These are phyloP conservation scores for Amiota minor DNA, from an alignment of 2,888 invertebrate genomes.

Conservation along the genomic window DNA sequence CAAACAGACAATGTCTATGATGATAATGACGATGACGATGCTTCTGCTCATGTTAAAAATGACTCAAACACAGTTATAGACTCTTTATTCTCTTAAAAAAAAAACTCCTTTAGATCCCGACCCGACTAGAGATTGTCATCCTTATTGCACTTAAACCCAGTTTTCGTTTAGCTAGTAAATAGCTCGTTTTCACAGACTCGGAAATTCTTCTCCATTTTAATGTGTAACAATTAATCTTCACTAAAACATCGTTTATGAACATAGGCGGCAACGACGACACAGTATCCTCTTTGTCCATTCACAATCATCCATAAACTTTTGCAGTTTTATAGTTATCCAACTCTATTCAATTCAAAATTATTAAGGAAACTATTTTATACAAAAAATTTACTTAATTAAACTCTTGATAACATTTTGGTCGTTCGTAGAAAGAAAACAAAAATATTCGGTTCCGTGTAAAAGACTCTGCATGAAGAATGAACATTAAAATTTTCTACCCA, in stretches of 20 bases:
- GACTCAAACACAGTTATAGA: not conserved
- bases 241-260: slow-evolving; percentile 54
- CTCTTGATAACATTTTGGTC: no score
- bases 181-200: slow-evolving; percentile 68
- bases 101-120: not conserved
- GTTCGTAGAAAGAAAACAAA: no score
- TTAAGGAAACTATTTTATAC: no score
- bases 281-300: no score
- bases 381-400: no score
- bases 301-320: no score
- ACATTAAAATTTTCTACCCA: no score
- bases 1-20: not conserved
- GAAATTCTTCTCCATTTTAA: slow-evolving; percentile 69
- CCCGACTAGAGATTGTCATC: not conserved
- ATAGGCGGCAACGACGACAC: not conserved
- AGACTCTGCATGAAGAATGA: no score
- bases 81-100: not conserved
- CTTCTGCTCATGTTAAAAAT: slow-evolving; percentile 3
- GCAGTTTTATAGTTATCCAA: no score
- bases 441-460: no score
- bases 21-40: slow-evolving; percentile 8
- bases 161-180: slow-evolving; percentile 71
- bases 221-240: slow-evolving; percentile 71
- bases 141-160: slow-evolving; percentile 58
- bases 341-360: no score